Evolutionary conservation across 2,797 vertebrate genomes (phyloP).

Genomic region (Lemur catta): DNA sequence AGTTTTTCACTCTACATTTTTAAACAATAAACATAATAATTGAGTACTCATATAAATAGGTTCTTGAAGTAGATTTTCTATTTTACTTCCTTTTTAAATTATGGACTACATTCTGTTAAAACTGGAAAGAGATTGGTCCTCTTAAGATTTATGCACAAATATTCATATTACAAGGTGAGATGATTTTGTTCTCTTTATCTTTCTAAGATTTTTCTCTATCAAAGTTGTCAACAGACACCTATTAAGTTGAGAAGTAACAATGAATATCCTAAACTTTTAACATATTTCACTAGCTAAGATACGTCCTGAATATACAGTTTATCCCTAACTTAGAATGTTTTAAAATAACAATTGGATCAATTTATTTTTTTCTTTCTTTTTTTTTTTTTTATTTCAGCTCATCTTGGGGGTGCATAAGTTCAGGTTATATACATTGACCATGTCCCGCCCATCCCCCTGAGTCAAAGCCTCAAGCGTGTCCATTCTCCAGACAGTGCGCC

Average conservation of each 20-base stretch:
- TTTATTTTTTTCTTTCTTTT: background rate
- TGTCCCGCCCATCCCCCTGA: no score
- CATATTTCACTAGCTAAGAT: background rate
- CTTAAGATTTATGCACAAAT: background rate
- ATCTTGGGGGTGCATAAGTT: no score
- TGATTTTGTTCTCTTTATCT: background rate
- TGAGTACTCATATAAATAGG: background rate
- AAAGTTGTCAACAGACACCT: background rate
- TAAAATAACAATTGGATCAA: background rate
- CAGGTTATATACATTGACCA: no score
- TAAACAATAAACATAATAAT: background rate
- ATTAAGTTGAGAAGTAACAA: background rate
- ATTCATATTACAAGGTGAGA: background rate
- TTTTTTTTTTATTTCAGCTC: no score
- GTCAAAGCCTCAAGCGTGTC: no score
- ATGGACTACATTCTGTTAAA: conserved; percentile 29
- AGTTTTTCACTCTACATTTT: background rate
- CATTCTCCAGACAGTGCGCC: no score
- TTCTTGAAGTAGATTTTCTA: background rate
- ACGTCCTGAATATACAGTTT: background rate
- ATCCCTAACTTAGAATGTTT: background rate
- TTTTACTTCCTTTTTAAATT: background rate
- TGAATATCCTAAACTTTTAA: background rate
- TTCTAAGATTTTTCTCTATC: background rate
- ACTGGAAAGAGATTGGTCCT: background rate